Evolutionary conservation across 2,888 invertebrate genomes (phyloP).

Genomic region (Ethmia dodecea): DNA sequence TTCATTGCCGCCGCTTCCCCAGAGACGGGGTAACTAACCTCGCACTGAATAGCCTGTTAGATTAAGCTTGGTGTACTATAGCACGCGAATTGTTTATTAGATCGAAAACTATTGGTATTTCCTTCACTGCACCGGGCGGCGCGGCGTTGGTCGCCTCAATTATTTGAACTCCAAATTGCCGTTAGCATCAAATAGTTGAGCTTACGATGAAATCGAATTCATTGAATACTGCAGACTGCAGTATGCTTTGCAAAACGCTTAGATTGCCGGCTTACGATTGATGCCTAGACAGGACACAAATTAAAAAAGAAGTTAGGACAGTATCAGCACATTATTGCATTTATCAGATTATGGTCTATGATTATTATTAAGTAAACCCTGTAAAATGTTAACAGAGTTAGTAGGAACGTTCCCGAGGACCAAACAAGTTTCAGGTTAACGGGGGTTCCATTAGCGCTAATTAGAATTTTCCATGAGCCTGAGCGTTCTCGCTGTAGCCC

Average conservation of each 20-base stretch:
- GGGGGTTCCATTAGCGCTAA: constrained; percentile 64
- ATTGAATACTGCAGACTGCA: no score
- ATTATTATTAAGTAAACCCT: constrained; percentile 8
- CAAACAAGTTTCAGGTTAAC: constrained; percentile 52
- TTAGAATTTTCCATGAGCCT: constrained; percentile 66
- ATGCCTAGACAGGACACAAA: no score
- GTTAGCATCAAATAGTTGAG: no score
- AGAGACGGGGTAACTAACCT: constrained; percentile 58
- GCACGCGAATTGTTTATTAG: constrained; percentile 12
- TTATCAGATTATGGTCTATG: no score
- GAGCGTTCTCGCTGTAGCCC: no score
- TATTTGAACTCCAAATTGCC: no score
- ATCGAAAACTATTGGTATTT: constrained; percentile 6
- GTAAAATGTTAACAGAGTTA: constrained; percentile 9
- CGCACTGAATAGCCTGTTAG: not conserved
- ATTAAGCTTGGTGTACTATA: constrained; percentile 1
- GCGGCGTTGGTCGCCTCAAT: no score
- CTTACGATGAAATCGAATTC: no score
- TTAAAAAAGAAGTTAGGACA: no score
- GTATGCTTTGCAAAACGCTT: no score
- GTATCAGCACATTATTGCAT: no score
- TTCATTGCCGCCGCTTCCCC: constrained; percentile 52
- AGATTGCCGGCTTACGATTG: no score
- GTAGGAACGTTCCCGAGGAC: constrained; percentile 19
- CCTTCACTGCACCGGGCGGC: not conserved